These are phyloP conservation scores for Temnothorax ravouxi DNA, from an alignment of 2,888 invertebrate species.

Conservation along the genomic window DNA sequence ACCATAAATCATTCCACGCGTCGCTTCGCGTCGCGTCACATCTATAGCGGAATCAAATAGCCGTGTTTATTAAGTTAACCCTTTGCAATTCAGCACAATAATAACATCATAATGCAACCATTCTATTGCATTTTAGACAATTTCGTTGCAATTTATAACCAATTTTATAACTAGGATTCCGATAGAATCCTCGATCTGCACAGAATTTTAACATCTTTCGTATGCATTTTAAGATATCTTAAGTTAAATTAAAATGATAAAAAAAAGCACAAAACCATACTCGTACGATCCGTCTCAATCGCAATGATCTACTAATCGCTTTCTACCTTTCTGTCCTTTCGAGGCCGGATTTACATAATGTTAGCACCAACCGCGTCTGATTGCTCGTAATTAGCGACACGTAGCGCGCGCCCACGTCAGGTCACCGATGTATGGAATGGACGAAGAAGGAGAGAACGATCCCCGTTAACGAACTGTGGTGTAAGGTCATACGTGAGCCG, in stretches of 20 bases:
- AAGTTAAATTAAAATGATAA: background rate
- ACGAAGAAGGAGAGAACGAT: slow-evolving; percentile 64
- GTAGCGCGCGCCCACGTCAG: slow-evolving; percentile 84
- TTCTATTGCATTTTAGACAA: slow-evolving; percentile 6
- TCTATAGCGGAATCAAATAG: slow-evolving; percentile 31
- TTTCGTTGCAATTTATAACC: background rate
- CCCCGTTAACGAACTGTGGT: slow-evolving; percentile 71
- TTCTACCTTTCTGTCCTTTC: slow-evolving; percentile 80
- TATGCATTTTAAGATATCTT: background rate
- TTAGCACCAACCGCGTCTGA: slow-evolving; percentile 77
- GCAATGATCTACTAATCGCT: slow-evolving; percentile 78
- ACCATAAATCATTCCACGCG: slow-evolving; percentile 25
- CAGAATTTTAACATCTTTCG: background rate
- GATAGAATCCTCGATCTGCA: background rate
- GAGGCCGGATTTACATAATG: slow-evolving; percentile 82
- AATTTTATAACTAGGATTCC: background rate
- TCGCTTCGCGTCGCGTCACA: slow-evolving; percentile 13
- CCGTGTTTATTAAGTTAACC: slow-evolving; percentile 41
- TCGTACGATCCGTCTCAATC: slow-evolving; percentile 53
- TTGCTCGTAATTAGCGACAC: slow-evolving; percentile 85
- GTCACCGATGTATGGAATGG: slow-evolving; percentile 73
- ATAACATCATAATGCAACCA: slow-evolving; percentile 5
- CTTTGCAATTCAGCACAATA: slow-evolving; percentile 8
- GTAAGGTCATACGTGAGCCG: slow-evolving; percentile 68
- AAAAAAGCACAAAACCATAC: background rate